Percentiles rank a stretch among this genome's conserved stretches.
These are phyloP conservation scores for Orthonychiurus folsomi DNA, from an alignment of 2,888 invertebrate genomes.

Conservation along the genomic window DNA sequence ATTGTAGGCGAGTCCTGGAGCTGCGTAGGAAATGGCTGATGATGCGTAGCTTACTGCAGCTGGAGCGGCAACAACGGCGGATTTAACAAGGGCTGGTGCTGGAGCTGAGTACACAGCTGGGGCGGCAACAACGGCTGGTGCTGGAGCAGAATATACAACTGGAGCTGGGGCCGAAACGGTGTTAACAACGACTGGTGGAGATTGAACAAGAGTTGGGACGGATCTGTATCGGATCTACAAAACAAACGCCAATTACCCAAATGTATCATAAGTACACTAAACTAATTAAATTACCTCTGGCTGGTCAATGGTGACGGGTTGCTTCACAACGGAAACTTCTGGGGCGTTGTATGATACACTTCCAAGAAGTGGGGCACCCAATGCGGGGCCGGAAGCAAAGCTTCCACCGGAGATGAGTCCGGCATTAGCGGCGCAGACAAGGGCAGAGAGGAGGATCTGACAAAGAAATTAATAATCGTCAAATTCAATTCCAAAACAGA, in stretches of 20 bases:
- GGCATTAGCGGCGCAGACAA: conserved; percentile 29
- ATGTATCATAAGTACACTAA: not conserved
- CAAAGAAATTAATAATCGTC: conserved; percentile 7
- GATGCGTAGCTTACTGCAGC: not conserved
- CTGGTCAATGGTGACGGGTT: conserved; percentile 42
- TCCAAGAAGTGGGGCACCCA: conserved; percentile 42
- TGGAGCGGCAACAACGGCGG: not conserved
- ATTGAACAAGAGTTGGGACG: conserved; percentile 29
- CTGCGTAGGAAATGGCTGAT: not conserved
- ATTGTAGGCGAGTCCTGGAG: conserved; percentile 4
- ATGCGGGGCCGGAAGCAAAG: conserved; percentile 31
- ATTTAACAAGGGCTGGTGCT: not conserved
- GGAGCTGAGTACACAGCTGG: conserved; percentile 3
- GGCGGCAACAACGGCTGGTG: conserved; percentile 5
- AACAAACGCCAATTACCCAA: not conserved
- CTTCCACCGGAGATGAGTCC: conserved; percentile 24
- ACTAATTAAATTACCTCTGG: conserved; percentile 38
- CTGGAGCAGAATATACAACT: not conserved
- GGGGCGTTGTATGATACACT: conserved; percentile 42
- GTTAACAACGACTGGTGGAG: conserved; percentile 3
- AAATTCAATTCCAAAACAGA: not conserved
- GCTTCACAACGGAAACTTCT: conserved; percentile 43
- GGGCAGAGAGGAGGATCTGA: conserved; percentile 32
- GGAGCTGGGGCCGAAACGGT: not conserved
- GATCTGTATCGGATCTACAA: conserved; percentile 22